Evolutionary conservation across 2,888 invertebrate genomes (phyloP), one percentile per base, ranked within the genome.

Genomic region (Busseola fusca): DNA sequence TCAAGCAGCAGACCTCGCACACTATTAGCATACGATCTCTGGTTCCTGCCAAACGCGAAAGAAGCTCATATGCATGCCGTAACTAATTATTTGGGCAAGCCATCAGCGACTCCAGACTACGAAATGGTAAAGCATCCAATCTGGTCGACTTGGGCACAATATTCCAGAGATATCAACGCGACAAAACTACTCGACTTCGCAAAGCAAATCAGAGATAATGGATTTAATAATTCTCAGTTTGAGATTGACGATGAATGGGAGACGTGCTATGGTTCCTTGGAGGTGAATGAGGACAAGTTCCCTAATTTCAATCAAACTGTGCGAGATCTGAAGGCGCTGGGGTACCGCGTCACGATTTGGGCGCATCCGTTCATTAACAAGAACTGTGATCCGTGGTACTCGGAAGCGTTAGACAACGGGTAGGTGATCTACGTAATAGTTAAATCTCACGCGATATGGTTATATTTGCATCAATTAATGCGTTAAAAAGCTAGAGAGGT

Each of bases 191-290:
- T 96, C 1, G 92, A 96, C 0, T 98, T 97, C 85, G 97, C 97
- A 0, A 85, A 96, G 12, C 96, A 97, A 77, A 98, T 98, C 66
- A 85, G 94, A 3, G 89, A 93, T 0, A 87, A 97, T 69, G 97
- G 96, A 0, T 98, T 97, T 84, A 95, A 96, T 3, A 96, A 97
- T 84, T 97, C 98, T 63, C 98, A 98, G 87, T 90, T 98, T 56
- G 98, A 98, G 94, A 97, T 99, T 60, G 98, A 98, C 87, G 98
- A 98, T 88, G 96, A 97, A 25, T 98, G 98, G 98, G 98, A 98
- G 89, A 96, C 96, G 0, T 98, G 98, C 86, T 98, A 98, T 86
- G 99, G 99, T 0, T 97, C 98, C 14, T 93, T 98, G 45, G 96
- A 96, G 21, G 98, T 98, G 76, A 96, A 98, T 84, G 91, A 93